Conservation (phyloP, 2,888 invertebrate species). For the Odontomyia ornata region DNA sequence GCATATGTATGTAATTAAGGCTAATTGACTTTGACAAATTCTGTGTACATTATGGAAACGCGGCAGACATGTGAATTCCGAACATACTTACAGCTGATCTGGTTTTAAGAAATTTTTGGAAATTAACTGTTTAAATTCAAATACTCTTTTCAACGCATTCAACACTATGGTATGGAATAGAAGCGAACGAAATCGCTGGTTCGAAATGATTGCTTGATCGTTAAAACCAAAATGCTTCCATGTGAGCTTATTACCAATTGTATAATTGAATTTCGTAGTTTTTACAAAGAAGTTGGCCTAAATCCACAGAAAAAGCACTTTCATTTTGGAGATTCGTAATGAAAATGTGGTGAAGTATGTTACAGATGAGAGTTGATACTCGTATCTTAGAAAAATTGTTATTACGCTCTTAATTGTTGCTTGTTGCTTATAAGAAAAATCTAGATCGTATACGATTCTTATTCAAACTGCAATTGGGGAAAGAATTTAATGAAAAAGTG, state of each 20-base stretch:
- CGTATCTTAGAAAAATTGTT: too few relatives aligned
- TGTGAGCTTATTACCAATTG: background rate
- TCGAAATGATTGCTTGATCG: background rate
- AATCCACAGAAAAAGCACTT: too few relatives aligned
- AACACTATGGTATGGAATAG: background rate
- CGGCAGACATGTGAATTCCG: background rate
- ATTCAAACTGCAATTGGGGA: too few relatives aligned
- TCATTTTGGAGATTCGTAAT: too few relatives aligned
- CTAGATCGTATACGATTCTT: too few relatives aligned
- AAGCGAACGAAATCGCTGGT: background rate
- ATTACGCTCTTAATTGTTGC: too few relatives aligned
- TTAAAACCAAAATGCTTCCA: background rate
- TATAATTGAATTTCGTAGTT: background rate
- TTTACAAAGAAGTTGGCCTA: too few relatives aligned
- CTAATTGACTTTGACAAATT: conserved; percentile 31
- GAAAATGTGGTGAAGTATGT: too few relatives aligned
- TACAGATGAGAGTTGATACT: too few relatives aligned
- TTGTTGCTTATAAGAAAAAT: too few relatives aligned
- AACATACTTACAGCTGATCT: background rate
- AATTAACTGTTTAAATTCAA: background rate
- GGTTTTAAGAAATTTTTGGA: background rate
- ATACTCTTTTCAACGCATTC: background rate
- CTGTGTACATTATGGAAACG: conserved; percentile 1
- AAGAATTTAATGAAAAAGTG: too few relatives aligned
- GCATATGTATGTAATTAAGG: conserved; percentile 25